Base-by-base conservation (phyloP, 2,797 vertebrate genomes). In the Poecile montanus region DNA sequence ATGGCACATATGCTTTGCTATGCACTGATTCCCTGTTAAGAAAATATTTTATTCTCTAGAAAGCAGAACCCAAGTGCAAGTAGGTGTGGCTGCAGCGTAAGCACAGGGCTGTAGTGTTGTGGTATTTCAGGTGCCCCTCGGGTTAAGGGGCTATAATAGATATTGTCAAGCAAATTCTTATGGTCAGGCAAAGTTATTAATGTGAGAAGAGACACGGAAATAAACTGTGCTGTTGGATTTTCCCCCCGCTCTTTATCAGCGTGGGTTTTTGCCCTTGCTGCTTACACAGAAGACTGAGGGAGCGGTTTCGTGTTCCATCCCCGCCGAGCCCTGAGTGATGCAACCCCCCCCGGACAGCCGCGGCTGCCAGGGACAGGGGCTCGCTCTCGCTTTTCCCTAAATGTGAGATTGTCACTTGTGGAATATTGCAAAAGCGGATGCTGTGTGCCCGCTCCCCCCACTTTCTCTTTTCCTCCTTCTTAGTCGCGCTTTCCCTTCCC, bases 101-200 rank as follows among this genome's bases (percentile, higher is more conserved):
- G n/a, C 0, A 4, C 19, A 13, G 29, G 58, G 25, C 50, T 3
- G 2, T 20, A 9, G 66, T 4, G 2, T 38, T 32, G 5, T 1
- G 38, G 34, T 30, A n/a, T 38, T 22, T 79, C 27, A 54, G 27
- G 21, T 54, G 58, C 19, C 21, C 47, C 36, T 65, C 0, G 0
- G 29, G 25, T 47, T 63, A 29, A 30, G 18, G 44, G 36, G 48
- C 26, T 42, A 51, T 40, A 56, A 38, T 2, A 29, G 27, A 19
- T 36, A 54, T 29, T 75, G 50, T 16, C 36, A 32, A 51, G 32
- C 20, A 86, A 91, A 68, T 73, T 23, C 11, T 60, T 23, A 6
- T 2, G 10, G 16, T 16, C 16, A 42, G 53, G 16, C 58, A n/a
- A 81, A 88, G 26, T 58, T 44, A 44, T 26, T 62, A 12, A 30